These are phyloP conservation scores for Himalopsyche kuldschensis DNA, from an alignment of 2,888 invertebrate species.

Conservation along the genomic window DNA sequence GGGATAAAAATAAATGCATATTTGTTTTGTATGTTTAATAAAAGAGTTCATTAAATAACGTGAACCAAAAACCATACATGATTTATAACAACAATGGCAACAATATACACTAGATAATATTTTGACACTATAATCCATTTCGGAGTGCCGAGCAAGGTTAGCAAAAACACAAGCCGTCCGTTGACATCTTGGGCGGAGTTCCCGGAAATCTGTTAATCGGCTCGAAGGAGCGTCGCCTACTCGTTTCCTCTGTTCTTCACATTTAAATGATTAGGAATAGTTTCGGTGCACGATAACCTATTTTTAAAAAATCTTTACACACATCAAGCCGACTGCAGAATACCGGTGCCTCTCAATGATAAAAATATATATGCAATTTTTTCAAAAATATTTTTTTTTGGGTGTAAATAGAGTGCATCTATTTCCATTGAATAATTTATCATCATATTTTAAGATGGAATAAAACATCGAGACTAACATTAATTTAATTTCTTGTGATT, in stretches of 20 bases:
- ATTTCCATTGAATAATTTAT: too few relatives aligned
- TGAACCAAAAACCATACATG: constrained; percentile 25
- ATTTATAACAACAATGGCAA: constrained; percentile 31
- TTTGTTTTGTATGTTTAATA: constrained; percentile 2
- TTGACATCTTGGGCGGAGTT: neutral
- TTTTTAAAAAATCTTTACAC: neutral
- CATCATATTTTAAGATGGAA: too few relatives aligned
- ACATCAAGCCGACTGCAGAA: neutral
- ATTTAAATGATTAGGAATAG: neutral
- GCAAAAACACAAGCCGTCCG: constrained; percentile 16
- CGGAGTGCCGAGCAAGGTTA: constrained; percentile 10
- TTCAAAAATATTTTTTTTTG: too few relatives aligned
- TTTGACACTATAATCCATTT: constrained; percentile 4
- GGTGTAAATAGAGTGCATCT: too few relatives aligned
- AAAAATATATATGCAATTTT: neutral
- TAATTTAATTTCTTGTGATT: too few relatives aligned
- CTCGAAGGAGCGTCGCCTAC: neutral
- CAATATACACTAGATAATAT: constrained; percentile 27
- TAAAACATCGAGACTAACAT: too few relatives aligned
- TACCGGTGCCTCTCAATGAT: neutral
- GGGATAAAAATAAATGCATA: neutral
- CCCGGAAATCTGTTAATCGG: neutral
- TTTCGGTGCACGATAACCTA: neutral
- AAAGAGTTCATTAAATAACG: neutral
- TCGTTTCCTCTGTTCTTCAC: neutral